Percentiles rank a stretch among this genome's conserved stretches.
Evolutionary conservation across 2,797 vertebrate genomes (phyloP).

Genomic region (Synanceia verrucosa): DNA sequence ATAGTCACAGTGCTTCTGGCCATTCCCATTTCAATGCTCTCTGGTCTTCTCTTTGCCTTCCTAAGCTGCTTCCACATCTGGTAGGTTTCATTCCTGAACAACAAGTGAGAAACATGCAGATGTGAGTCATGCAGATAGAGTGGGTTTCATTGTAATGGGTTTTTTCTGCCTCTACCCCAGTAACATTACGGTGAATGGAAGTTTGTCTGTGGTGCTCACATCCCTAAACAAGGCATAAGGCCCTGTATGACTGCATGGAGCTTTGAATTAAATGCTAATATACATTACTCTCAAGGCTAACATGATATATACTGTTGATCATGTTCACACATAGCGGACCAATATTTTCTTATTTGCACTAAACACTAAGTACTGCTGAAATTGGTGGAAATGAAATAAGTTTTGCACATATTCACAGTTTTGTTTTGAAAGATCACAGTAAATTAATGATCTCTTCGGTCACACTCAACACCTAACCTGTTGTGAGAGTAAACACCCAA

Average conservation of each 20-base stretch:
- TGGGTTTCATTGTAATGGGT: neutral
- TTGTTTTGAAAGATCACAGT: too few species aligned
- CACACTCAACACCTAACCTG: too few species aligned
- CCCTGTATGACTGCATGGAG: neutral
- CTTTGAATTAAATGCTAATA: neutral
- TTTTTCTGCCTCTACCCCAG: neutral
- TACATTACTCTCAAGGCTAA: neutral
- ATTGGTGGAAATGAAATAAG: too few species aligned
- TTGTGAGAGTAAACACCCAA: neutral
- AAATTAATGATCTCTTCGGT: too few species aligned
- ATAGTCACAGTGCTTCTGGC: conserved; percentile 77
- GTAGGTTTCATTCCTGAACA: conserved; percentile 50
- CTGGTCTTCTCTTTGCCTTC: conserved; percentile 80
- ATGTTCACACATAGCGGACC: neutral
- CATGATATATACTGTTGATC: neutral
- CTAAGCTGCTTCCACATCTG: conserved; percentile 85
- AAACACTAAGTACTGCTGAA: neutral
- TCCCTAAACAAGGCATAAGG: neutral
- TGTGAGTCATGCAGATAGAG: neutral
- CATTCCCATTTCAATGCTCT: conserved; percentile 77
- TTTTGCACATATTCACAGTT: neutral
- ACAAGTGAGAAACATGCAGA: neutral
- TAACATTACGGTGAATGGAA: neutral
- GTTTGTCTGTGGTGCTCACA: neutral
- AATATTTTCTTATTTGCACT: neutral